Base-by-base conservation (phyloP, 2,113 vertebrate genomes). In the Helogale parvula region DNA sequence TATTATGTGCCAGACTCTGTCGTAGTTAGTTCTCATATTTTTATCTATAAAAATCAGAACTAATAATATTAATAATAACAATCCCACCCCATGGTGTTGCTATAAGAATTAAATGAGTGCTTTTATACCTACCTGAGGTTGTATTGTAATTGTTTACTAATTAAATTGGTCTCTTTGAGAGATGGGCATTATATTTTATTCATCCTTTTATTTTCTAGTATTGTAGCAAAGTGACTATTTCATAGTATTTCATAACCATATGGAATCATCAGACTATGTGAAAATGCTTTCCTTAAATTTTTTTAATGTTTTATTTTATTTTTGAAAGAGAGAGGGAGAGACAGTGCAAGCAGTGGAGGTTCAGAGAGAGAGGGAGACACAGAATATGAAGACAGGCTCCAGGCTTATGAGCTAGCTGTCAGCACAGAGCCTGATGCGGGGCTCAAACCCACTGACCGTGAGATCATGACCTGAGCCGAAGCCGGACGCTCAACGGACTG, bases 111-210 rank as follows among this genome's bases (percentile, higher is more conserved):
- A 93, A 96, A 90, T 80, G 54, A 47, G 7, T 88, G 23, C 7
- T 94, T 96, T 90, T 86, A 71, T 92, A 88, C 41, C 47, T 90
- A 87, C 21, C 31, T 90, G 25, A 84, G 5, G 21, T 90, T 90
- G 31, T 83, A 68, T 60, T 77, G 12, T 92, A 88, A 90, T 88
- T 69, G 17, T 92, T 93, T 41, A 52, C 76, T 77, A 72, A 19
- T 83, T 92, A 80, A 31, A 94, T 63, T 90, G 41, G 90, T 84
- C 92, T 92, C 77, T 31, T 41, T 35, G 74, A 63, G 17, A 94
- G 60, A 60, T 38, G 47, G 35, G 21, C 14, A 77, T 88, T 96
- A n/a, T 45, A 74, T 88, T 95, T 47, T 66, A 82, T 80, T 86
- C 31, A 41, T 84, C 47, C 52, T 83, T 31, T 93, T 95, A 47